Percentiles rank a stretch among this genome's conserved stretches.
These are phyloP conservation scores for Orchesella cincta DNA, from an alignment of 1,140 invertebrate species.

Conservation along the genomic window DNA sequence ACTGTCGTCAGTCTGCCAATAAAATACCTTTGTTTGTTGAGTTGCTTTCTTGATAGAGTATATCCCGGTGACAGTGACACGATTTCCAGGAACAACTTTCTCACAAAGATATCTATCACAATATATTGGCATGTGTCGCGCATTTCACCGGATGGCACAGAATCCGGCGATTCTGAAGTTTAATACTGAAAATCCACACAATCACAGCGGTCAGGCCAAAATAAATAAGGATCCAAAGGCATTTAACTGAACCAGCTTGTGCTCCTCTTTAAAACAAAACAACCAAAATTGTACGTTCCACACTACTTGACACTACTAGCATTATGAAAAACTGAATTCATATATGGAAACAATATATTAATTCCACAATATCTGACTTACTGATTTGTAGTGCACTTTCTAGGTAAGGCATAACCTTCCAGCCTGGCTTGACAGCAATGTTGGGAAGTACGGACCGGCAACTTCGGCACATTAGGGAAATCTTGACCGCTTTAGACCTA, in stretches of 20 bases:
- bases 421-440: constrained; percentile 89
- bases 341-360: constrained; percentile 6
- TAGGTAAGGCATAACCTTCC: constrained; percentile 94
- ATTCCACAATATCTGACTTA: constrained; percentile 60
- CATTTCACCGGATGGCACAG: constrained; percentile 97
- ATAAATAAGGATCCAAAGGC: constrained; percentile 98
- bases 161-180: constrained; percentile 82
- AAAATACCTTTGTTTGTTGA: constrained; percentile 60
- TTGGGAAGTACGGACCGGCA: constrained; percentile 89
- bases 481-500: constrained; percentile 89
- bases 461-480: constrained; percentile 93
- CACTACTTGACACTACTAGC: constrained; percentile 13
- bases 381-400: constrained; percentile 79
- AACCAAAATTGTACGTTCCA: constrained; percentile 13
- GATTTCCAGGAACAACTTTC: constrained; percentile 92
- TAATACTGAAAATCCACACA: constrained; percentile 88
- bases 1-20: background rate
- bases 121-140: constrained; percentile 91
- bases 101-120: constrained; percentile 94
- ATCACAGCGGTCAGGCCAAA: constrained; percentile 93
- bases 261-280: constrained; percentile 66
- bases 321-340: background rate
- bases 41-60: constrained; percentile 93
- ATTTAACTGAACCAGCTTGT: constrained; percentile 84
- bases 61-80: constrained; percentile 90